Evolutionary conservation across 2,888 invertebrate species (phyloP), one percentile per base, ranked within the genome.

Genomic region (Acleris holmiana): DNA sequence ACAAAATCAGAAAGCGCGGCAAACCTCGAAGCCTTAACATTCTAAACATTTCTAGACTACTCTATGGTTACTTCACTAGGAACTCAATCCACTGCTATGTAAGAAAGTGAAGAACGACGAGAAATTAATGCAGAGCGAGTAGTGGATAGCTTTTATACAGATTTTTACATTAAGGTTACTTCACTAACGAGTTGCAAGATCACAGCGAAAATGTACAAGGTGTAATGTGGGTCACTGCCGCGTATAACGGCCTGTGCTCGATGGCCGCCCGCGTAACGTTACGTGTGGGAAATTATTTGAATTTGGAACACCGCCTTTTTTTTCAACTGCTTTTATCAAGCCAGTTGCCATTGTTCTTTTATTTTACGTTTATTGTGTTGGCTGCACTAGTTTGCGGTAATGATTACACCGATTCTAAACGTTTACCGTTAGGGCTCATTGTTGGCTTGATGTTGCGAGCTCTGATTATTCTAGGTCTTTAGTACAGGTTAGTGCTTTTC

Each of bases 231-330:
- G 91, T 92, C 91, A 92, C 87, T 92, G 91, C 89, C 88, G 87
- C 85, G 85, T 85, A 90, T 91, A 92, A 92, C 91, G 91, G 91
- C 83, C 68, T 82, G 91, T 84, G 82, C 91, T 85, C 84, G 83
- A 83, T 91, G 89, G 84, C 86, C 90, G 91, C 89, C 88, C 89
- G 91, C 91, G 90, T 91, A 91, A 91, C 91, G 87, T 91, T 91
- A 91, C 91, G 91, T 91, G 91, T 92, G 91, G 91, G 91, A 92
- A 92, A 92, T 89, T 88, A 90, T 89, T 90, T 85, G 90, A 91
- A 92, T 92, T 92, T 89, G 89, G 91, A 90, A 90, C 91, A 80
- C 75, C 67, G 76, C 71, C 76, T 84, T 71, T 68, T 87, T 84
- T 89, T 89, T 85, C 80, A 76, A 77, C 74, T 79, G 77, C 82